Evolutionary conservation across 2,113 vertebrate genomes (phyloP).

Genomic region (Archilochus colubris): DNA sequence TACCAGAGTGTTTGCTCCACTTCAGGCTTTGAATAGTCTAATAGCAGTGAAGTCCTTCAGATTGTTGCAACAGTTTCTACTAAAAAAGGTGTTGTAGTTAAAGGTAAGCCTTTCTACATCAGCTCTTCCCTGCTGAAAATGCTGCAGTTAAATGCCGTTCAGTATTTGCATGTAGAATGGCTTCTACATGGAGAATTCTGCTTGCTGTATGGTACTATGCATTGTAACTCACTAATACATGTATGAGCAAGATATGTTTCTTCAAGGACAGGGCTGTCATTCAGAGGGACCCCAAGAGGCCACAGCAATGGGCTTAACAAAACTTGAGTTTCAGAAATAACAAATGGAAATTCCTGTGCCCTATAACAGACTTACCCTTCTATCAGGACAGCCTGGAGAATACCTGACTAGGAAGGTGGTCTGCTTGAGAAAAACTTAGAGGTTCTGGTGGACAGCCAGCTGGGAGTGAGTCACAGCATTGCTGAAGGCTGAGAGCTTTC

Average conservation of each 20-base stretch:
- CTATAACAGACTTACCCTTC: background rate
- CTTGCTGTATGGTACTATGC: background rate
- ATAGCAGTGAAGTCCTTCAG: background rate
- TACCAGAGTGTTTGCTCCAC: background rate
- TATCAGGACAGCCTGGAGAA: background rate
- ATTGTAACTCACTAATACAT: background rate
- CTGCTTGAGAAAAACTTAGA: background rate
- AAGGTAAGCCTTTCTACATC: background rate
- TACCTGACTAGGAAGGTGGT: background rate
- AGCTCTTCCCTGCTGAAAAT: background rate
- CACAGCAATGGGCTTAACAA: background rate
- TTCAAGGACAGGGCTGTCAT: background rate
- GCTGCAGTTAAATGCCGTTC: background rate
- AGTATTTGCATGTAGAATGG: background rate
- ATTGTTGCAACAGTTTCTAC: background rate
- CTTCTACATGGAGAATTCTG: background rate
- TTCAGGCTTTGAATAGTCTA: background rate
- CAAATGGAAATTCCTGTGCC: background rate
- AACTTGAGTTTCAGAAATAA: background rate
- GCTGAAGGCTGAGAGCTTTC: background rate
- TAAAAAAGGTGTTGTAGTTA: background rate
- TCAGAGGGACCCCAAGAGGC: background rate
- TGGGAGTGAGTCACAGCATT: background rate
- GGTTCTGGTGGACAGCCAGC: background rate
- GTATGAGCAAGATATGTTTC: background rate